A percentile compares a stretch with the other conserved stretches of the same genome.
Conservation (phyloP, 2,797 vertebrate species). For the Myotis findleyi region DNA sequence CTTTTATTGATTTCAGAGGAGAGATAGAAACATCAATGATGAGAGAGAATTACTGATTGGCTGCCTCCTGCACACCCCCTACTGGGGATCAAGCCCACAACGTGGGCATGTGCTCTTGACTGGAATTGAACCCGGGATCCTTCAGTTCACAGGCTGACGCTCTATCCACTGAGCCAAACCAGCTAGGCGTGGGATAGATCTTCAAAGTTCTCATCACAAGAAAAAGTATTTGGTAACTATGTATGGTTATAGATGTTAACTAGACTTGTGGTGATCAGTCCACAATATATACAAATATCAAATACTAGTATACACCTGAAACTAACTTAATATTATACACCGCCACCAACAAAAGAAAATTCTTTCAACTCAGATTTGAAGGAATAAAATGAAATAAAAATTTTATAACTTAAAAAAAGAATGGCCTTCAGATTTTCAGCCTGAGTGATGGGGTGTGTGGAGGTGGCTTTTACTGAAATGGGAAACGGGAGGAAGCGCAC, state of each 20-base stretch:
- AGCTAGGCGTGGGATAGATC: not conserved
- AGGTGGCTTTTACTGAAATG: not conserved
- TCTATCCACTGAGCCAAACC: too few relatives aligned
- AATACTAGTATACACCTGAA: not conserved
- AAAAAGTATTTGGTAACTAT: not conserved
- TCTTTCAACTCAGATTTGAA: not conserved
- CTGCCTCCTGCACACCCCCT: too few relatives aligned
- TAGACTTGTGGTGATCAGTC: not conserved
- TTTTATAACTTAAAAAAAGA: not conserved
- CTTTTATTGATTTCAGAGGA: too few relatives aligned
- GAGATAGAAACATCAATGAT: too few relatives aligned
- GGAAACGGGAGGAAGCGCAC: not conserved
- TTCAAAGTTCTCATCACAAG: not conserved
- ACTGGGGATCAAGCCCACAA: too few relatives aligned
- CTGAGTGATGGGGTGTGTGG: not conserved
- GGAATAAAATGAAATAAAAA: not conserved
- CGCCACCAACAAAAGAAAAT: not conserved
- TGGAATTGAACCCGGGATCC: too few relatives aligned
- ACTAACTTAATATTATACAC: not conserved
- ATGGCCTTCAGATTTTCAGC: not conserved
- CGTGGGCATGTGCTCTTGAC: too few relatives aligned
- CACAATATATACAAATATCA: not conserved
- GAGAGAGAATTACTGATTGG: too few relatives aligned
- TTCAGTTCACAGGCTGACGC: too few relatives aligned
- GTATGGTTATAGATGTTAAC: not conserved